Evolutionary conservation across 2,797 vertebrate genomes (phyloP), one percentile per base, ranked within the genome.

Genomic region (Spheniscus humboldti): DNA sequence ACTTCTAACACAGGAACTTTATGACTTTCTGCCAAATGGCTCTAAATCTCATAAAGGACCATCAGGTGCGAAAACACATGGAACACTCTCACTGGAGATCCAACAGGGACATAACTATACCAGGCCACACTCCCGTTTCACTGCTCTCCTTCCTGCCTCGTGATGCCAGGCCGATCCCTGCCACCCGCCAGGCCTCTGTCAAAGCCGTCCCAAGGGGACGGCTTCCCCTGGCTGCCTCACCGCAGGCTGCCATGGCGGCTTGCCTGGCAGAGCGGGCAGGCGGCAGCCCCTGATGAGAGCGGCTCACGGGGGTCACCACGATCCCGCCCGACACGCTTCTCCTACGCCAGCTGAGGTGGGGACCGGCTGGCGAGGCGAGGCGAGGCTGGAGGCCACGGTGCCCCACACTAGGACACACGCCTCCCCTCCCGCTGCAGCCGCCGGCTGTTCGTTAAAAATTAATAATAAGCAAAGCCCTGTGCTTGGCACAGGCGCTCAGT

Each of bases 61-160:
- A 0, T 0, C 25, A 5, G 28, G 31, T 1, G 10, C 1, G 9
- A 3, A 25, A 47, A 27, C 9, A 11, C 43, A 39, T 0, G 9
- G 41, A 10, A 3, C 13, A 0, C n/a, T 11, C 37, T 7, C 6
- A 3, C 1, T 47, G 56, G 45, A 45, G 30, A 3, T 5, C 22
- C 23, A 4, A 3, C 22, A 5, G 5, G 11, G 18, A 7, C 13
- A 1, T 0, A 5, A 12, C 28, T 0, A 6, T 1, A 15, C 22
- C 3, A 27, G 53, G n/a, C 39, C 13, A 11, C 22, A 0, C 43
- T 22, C 23, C 43, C 24, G 1, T 5, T 13, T 6, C 35, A 4
- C 41, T 1, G 3, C 1, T 14, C 39, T 27, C 39, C 48, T 6
- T 18, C 30, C 30, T 5, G 7, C 52, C 59, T 4, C 31, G 4